Base-by-base conservation (phyloP, 2,113 vertebrate genomes). In the Cottus gobio region DNA sequence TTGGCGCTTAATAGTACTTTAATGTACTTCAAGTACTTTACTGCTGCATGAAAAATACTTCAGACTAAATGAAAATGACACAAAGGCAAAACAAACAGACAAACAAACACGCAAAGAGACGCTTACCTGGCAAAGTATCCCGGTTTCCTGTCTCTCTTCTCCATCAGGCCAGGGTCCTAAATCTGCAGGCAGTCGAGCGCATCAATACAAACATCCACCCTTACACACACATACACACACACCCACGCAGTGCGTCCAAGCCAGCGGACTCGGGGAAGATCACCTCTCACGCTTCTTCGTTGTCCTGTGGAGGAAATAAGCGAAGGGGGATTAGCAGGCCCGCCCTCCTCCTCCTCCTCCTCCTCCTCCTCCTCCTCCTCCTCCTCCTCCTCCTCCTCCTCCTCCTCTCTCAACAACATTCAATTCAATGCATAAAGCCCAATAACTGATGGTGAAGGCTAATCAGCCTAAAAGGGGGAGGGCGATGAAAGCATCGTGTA, bases 91-190 rank as follows among this genome's bases (percentile, higher is more conserved):
- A 10, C 39, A 42, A 42, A 42, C 39, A 31, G 7, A 9, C 16
- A 46, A n/a, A 31, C 7, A 30, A 7, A 24, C 4, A 72, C 18
- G 20, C 28, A 64, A 13, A n/a, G 0, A 50, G 39, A 15, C 20
- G 0, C 88, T 87, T 91, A 95, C 94, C 93, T 92, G 79, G 93
- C 91, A 86, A 95, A 95, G 75, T 95, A 95, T 68, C 94, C 92
- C 46, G 86, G 90, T 85, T 95, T 95, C 58, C 92, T 87, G 71
- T 94, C 94, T 80, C 91, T 90, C 80, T 94, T 94, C 50, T 95
- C 94, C 94, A 95, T 95, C 84, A 75, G 86, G 74, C 79, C 80
- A 26, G 80, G 80, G 1, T 78, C 58, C 73, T 90, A 91, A 67
- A 69, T 78, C 48, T 77, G 80, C 89, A 81, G 64, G 75, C 58